Conservation (phyloP, 2,888 invertebrate genomes). For the Hirtodrosophila alboralis region DNA sequence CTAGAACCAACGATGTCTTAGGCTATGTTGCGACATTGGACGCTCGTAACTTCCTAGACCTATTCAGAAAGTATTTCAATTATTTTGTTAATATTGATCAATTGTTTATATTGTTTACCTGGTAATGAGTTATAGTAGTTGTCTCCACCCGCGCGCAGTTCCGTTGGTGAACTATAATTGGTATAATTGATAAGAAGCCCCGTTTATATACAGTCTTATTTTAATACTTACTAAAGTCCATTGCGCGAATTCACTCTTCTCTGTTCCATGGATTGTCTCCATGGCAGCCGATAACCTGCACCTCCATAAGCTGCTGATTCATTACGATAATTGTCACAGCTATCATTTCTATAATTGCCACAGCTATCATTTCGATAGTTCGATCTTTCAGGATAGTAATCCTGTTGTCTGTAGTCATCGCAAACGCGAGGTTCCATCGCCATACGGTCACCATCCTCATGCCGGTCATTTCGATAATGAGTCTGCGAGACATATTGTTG, state of each 20-base stretch:
- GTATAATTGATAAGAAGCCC: no score
- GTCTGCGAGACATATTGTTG: constrained; percentile 32
- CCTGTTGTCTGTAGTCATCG: constrained; percentile 2
- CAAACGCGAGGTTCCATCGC: constrained; percentile 3
- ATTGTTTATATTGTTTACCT: no score
- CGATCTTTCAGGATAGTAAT: neutral
- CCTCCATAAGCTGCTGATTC: neutral
- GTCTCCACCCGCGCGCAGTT: constrained; percentile 3
- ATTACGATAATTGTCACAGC: no score
- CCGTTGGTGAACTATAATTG: neutral
- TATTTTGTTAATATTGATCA: no score
- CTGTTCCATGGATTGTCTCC: neutral
- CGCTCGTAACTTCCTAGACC: neutral
- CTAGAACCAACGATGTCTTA: neutral
- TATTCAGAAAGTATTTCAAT: no score
- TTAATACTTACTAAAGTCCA: constrained; percentile 8
- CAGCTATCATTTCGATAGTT: no score
- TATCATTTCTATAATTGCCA: no score
- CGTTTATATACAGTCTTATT: neutral
- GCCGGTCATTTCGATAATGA: constrained; percentile 14
- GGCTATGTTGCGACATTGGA: neutral
- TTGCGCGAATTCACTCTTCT: constrained; percentile 5
- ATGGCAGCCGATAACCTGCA: neutral
- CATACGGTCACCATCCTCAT: constrained; percentile 14
- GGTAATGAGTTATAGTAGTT: constrained; percentile 2